Conservation (phyloP, 2,797 vertebrate genomes). For the Darevskia mixta region DNA sequence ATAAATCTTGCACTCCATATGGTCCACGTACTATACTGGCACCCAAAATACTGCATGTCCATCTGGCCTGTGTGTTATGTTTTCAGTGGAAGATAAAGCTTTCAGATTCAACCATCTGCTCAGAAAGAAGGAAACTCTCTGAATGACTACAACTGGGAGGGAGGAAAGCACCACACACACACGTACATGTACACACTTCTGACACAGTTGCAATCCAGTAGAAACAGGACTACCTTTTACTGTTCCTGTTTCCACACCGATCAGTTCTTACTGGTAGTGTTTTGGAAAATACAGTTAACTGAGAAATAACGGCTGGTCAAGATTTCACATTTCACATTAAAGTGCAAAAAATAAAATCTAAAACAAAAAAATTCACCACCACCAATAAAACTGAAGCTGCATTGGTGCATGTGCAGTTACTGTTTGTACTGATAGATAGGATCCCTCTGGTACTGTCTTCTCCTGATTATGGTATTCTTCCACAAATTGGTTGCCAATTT, state of each 20-base stretch:
- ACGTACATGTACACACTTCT: not conserved
- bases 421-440: not conserved
- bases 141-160: conserved; percentile 52
- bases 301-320: conserved; percentile 24
- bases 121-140: conserved; percentile 36
- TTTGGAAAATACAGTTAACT: conserved; percentile 33
- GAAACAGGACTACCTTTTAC: not conserved
- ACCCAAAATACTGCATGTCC: conserved; percentile 67
- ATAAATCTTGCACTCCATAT: conserved; percentile 74
- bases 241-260: not conserved
- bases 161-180: not conserved
- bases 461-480: not conserved
- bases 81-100: conserved; percentile 70
- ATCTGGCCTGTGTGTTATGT: conserved; percentile 75
- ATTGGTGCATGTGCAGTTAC: not conserved
- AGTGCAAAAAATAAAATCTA: too few relatives aligned
- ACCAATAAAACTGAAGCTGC: not conserved
- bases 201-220: not conserved
- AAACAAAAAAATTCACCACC: too few relatives aligned
- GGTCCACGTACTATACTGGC: conserved; percentile 76
- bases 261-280: conserved; percentile 4
- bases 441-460: not conserved
- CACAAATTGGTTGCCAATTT: too few relatives aligned
- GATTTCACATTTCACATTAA: not conserved
- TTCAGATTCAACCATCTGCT: conserved; percentile 76